These are phyloP conservation scores for Ammodytes marinus DNA, from an alignment of 2,113 vertebrate genomes.

Conservation along the genomic window DNA sequence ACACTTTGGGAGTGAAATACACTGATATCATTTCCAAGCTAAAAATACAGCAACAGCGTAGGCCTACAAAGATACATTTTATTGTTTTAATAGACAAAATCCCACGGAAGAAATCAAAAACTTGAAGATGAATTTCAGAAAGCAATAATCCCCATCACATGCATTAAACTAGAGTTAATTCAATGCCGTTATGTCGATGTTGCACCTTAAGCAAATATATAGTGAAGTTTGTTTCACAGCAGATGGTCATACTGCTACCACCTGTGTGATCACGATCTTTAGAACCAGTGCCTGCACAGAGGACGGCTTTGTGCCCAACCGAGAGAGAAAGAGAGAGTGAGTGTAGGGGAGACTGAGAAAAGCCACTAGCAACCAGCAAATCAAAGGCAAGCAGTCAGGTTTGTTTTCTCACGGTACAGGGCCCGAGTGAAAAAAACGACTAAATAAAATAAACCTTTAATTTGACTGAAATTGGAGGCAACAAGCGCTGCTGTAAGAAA, in stretches of 20 bases:
- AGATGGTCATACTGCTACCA: slow-evolving; percentile 53
- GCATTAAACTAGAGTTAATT: slow-evolving; percentile 12
- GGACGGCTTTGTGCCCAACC: slow-evolving; percentile 63
- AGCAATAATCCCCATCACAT: background rate
- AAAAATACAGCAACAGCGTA: slow-evolving; percentile 12
- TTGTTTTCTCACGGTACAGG: slow-evolving; percentile 78
- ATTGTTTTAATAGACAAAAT: background rate
- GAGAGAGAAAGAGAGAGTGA: slow-evolving; percentile 24
- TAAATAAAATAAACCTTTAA: slow-evolving; percentile 85
- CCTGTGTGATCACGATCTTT: slow-evolving; percentile 49
- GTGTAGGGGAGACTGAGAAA: slow-evolving; percentile 43
- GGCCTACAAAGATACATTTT: background rate
- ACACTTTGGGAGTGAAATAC: slow-evolving; percentile 15
- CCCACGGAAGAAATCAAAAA: background rate
- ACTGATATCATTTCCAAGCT: slow-evolving; percentile 12
- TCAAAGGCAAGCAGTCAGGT: slow-evolving; percentile 72
- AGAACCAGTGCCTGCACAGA: slow-evolving; percentile 51
- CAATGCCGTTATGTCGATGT: background rate
- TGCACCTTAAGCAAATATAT: slow-evolving; percentile 9
- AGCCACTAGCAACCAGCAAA: slow-evolving; percentile 68
- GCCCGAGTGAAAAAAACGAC: slow-evolving; percentile 68
- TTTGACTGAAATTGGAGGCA: slow-evolving; percentile 86
- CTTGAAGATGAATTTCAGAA: slow-evolving; percentile 12
- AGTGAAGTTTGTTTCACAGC: slow-evolving; percentile 21
- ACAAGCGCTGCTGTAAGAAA: slow-evolving; percentile 80